Evolutionary conservation across 2,797 vertebrate species (phyloP).

Genomic region (Sphenodon punctatus): DNA sequence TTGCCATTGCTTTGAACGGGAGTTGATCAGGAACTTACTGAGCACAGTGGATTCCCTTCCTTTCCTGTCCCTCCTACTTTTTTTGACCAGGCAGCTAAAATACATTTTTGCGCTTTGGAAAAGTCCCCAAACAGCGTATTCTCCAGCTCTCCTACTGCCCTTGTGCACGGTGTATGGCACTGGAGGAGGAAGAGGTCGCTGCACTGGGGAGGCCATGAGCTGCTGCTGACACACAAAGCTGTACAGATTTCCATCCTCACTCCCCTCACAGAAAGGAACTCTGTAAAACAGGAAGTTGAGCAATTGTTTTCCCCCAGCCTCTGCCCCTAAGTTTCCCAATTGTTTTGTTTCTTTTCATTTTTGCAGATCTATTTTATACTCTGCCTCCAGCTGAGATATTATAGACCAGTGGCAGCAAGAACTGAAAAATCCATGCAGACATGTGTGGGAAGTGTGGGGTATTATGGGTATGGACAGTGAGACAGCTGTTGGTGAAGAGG

Average conservation of each 20-base stretch:
- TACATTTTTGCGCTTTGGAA: conserved; percentile 21
- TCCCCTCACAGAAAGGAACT: conserved; percentile 51
- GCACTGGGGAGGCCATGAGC: not conserved
- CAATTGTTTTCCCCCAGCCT: conserved; percentile 1
- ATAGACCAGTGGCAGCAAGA: too few relatives aligned
- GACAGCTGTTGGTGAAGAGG: too few relatives aligned
- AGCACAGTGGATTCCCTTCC: conserved; percentile 51
- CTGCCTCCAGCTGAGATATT: too few relatives aligned
- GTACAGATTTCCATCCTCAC: not conserved
- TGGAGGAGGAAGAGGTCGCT: conserved; percentile 40
- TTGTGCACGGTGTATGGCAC: rapidly evolving
- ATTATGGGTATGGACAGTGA: too few relatives aligned
- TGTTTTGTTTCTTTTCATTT: too few relatives aligned
- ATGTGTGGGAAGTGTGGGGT: too few relatives aligned
- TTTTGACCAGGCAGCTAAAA: not conserved
- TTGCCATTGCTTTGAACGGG: not conserved
- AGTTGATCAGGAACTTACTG: not conserved
- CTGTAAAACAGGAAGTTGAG: conserved; percentile 44
- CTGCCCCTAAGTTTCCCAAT: not conserved
- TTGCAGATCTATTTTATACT: too few relatives aligned
- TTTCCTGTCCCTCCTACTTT: conserved; percentile 6
- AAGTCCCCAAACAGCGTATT: conserved; percentile 41
- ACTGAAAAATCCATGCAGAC: too few relatives aligned
- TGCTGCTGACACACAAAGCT: conserved; percentile 26
- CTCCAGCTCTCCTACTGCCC: not conserved